These are phyloP conservation scores for Amphilophus citrinellus DNA, from an alignment of 2,113 vertebrate genomes.

Conservation along the genomic window DNA sequence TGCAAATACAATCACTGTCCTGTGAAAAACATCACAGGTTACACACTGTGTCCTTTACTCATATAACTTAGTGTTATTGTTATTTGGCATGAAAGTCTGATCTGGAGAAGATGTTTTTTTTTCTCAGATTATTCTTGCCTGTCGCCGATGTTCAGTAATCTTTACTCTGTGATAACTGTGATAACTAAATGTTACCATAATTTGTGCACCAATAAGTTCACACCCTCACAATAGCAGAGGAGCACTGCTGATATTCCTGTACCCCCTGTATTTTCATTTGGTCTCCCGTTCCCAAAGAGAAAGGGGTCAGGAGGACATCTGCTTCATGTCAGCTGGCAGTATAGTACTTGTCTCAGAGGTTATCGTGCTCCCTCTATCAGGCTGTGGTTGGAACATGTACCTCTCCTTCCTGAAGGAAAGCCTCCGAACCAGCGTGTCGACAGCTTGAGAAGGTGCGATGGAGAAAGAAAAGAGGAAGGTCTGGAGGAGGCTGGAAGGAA, in stretches of 20 bases:
- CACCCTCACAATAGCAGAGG: not conserved
- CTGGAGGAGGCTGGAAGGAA: conserved; percentile 53
- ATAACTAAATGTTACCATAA: not conserved
- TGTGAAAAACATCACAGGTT: no score
- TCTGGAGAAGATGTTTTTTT: no score
- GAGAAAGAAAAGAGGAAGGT: conserved; percentile 38
- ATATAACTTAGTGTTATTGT: not conserved
- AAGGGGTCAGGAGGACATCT: conserved; percentile 72
- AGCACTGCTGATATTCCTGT: not conserved
- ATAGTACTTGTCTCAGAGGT: conserved; percentile 71
- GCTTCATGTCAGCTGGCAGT: conserved; percentile 77
- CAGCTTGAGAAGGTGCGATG: conserved; percentile 61
- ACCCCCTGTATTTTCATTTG: conserved; percentile 41
- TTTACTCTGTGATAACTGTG: not conserved
- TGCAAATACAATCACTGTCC: not conserved
- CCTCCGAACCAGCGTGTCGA: conserved; percentile 65
- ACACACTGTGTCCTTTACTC: not conserved
- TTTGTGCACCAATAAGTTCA: not conserved
- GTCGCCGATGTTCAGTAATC: not conserved
- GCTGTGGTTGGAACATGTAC: conserved; percentile 70
- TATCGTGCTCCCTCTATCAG: conserved; percentile 77
- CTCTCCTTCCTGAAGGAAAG: conserved; percentile 72
- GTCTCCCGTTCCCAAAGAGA: conserved; percentile 71
- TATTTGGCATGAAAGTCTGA: not conserved
- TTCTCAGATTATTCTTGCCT: no score